Conservation (phyloP, 2,797 vertebrate genomes). For the Denticeps clupeoides region DNA sequence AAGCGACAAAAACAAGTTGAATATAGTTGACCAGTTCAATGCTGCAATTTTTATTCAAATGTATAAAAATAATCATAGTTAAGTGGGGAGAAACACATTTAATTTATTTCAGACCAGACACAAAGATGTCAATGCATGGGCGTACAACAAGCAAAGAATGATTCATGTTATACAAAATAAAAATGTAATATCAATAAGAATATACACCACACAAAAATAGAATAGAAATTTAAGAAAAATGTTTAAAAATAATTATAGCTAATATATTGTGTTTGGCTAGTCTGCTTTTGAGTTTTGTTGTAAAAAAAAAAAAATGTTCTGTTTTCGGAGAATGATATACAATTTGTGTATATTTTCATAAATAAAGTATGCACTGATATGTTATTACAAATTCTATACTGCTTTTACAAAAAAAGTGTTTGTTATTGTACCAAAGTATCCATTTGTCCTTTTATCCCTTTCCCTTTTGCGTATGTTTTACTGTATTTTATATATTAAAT, state of each 20-base stretch:
- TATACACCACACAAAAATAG: slow-evolving; percentile 71
- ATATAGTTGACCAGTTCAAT: slow-evolving; percentile 74
- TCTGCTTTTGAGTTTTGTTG: slow-evolving; percentile 78
- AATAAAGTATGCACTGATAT: slow-evolving; percentile 94
- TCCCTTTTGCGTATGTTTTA: slow-evolving; percentile 75
- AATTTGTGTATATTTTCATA: slow-evolving; percentile 94
- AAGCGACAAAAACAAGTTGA: slow-evolving; percentile 48
- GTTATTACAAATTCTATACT: slow-evolving; percentile 87
- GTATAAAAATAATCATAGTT: slow-evolving; percentile 56
- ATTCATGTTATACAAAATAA: slow-evolving; percentile 56
- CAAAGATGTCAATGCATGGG: slow-evolving; percentile 74
- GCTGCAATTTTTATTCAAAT: slow-evolving; percentile 87
- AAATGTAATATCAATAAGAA: slow-evolving; percentile 62
- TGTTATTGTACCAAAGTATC: slow-evolving; percentile 92
- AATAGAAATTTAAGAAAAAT: slow-evolving; percentile 72
- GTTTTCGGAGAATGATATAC: slow-evolving; percentile 89
- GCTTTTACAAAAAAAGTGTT: slow-evolving; percentile 88
- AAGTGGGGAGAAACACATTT: slow-evolving; percentile 49
- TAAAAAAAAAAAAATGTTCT: slow-evolving; percentile 60
- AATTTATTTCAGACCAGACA: slow-evolving; percentile 65
- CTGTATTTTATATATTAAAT: slow-evolving; percentile 84
- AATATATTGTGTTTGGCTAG: slow-evolving; percentile 95
- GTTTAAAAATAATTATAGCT: slow-evolving; percentile 73
- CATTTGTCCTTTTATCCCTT: slow-evolving; percentile 72
- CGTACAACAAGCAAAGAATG: slow-evolving; percentile 64